Evolutionary conservation across 2,888 invertebrate genomes (phyloP).

Genomic region (Nudaria mundana): DNA sequence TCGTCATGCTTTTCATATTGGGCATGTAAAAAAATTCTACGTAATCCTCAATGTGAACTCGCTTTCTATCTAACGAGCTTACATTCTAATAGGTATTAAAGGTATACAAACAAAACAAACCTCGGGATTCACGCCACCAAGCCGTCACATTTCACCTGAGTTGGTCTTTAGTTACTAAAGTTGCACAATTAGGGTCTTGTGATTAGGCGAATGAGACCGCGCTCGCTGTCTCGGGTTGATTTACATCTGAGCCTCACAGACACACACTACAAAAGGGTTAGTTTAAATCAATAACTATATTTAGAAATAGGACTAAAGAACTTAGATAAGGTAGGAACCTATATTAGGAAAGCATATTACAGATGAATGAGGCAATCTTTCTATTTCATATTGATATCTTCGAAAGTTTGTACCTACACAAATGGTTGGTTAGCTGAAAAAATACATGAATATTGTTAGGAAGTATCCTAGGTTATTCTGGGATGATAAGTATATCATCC

Average conservation of each 20-base stretch:
- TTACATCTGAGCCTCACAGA: constrained; percentile 10
- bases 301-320: background rate
- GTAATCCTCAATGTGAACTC: background rate
- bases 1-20: too few relatives aligned
- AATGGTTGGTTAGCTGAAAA: too few relatives aligned
- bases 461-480: too few relatives aligned
- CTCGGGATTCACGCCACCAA: background rate
- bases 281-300: background rate
- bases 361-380: too few relatives aligned
- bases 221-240: constrained; percentile 27
- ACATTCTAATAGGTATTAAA: background rate
- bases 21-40: too few relatives aligned
- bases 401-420: too few relatives aligned
- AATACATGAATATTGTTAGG: too few relatives aligned
- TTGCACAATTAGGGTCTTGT: constrained; percentile 33
- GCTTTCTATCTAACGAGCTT: background rate
- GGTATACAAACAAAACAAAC: background rate
- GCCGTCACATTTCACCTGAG: constrained; percentile 4
- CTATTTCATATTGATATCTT: too few relatives aligned
- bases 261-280: constrained; percentile 2
- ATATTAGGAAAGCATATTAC: too few relatives aligned
- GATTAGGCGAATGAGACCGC: constrained; percentile 33
- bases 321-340: too few relatives aligned
- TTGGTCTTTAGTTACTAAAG: constrained; percentile 26
- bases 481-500: too few relatives aligned